These are phyloP conservation scores for Herpetotheres cachinnans DNA, from an alignment of 2,113 vertebrate genomes.

Conservation along the genomic window DNA sequence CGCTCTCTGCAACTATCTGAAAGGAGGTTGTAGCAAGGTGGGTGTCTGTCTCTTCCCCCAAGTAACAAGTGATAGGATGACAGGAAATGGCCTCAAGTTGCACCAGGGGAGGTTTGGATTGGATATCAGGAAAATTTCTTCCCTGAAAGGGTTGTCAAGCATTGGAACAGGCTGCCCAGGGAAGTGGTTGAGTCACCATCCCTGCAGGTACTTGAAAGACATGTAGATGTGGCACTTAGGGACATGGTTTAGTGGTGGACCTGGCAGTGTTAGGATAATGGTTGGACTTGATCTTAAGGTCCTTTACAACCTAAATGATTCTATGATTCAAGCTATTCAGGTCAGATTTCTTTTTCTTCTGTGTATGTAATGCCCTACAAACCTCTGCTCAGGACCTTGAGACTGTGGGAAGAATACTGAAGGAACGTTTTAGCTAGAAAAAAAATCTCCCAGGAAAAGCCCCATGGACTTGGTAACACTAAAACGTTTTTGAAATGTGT, in stretches of 20 bases:
- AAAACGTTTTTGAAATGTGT: neutral
- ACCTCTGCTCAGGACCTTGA: neutral
- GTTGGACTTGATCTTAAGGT: neutral
- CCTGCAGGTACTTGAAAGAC: neutral
- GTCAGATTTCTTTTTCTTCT: neutral
- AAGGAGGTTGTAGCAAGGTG: neutral
- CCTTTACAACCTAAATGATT: neutral
- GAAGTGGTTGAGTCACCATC: too few species aligned
- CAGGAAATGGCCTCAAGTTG: neutral
- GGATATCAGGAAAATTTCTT: neutral
- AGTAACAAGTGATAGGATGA: neutral
- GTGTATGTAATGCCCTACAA: neutral
- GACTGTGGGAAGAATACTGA: neutral
- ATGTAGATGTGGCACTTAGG: neutral
- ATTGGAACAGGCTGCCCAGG: neutral
- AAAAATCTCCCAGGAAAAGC: neutral
- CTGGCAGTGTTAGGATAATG: neutral
- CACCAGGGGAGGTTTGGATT: neutral
- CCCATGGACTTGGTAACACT: neutral
- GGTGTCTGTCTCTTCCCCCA: neutral
- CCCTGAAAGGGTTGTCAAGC: neutral
- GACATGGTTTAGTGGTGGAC: neutral
- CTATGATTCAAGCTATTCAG: neutral
- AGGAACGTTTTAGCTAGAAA: neutral
- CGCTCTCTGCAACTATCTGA: neutral